phyloP scores from a whole-genome alignment of 2,797 vertebrate species.

The Peromyscus melanophrys region DNA sequence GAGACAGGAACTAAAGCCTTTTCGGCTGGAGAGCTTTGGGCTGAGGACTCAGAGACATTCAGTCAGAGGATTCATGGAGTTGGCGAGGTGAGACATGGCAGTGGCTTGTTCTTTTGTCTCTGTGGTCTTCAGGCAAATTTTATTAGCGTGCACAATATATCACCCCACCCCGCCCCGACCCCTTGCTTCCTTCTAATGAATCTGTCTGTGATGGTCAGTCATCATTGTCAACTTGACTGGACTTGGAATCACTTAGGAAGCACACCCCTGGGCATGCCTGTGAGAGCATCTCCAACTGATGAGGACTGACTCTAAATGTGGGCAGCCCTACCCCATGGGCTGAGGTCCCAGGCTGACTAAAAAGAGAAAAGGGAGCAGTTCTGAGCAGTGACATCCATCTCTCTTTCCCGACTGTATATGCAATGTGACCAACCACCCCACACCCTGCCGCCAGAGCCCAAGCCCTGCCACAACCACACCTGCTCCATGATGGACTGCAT shows the following conservation, averaged over 20 bases:
- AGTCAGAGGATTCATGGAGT: too few species aligned
- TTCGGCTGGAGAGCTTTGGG: too few species aligned
- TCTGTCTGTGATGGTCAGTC: background rate
- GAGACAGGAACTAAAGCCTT: too few species aligned
- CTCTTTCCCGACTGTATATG: background rate
- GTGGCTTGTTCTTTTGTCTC: too few species aligned
- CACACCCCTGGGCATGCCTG: too few species aligned
- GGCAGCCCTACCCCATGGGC: background rate
- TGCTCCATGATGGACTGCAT: background rate
- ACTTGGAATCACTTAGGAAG: background rate
- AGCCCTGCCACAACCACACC: background rate
- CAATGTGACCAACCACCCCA: background rate
- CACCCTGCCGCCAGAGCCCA: background rate
- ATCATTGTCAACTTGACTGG: background rate
- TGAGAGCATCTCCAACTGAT: too few species aligned
- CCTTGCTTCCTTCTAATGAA: background rate
- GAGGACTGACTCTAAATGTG: background rate
- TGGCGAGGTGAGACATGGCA: too few species aligned
- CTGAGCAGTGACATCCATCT: background rate
- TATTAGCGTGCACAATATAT: too few species aligned
- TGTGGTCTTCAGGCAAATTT: too few species aligned
- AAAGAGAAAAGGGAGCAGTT: background rate
- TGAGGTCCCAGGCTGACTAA: background rate
- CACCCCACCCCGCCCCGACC: too few species aligned
- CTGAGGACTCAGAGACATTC: too few species aligned